Evolutionary conservation across 2,888 invertebrate genomes (phyloP), one percentile per base, ranked within the genome.

Genomic region (Stenchaetothrips biformis): DNA sequence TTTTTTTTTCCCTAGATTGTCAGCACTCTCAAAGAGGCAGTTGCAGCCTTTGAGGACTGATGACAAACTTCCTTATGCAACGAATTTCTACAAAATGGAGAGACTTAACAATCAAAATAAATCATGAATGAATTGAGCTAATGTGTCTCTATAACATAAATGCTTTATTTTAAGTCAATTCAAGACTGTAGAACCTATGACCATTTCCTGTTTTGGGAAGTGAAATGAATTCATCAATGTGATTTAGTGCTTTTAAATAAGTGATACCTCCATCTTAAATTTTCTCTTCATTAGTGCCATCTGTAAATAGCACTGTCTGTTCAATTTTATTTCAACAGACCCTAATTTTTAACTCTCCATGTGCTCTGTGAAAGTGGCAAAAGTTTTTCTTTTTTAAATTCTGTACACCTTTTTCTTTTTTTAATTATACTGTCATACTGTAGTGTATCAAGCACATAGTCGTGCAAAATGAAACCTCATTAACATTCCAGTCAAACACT

Each of bases 21-120:
- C 21, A 7, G 25, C 21, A 74, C 21, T 21, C 67, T 74, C 4
- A 74, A 74, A 25, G 67, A 74, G 1, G 67, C 67, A 74, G 67
- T 74, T n/a, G n/a, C 67, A 25, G 67, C 25, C 7, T 74, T 25
- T 74, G 67, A 74, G 25, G 67, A 74, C 25, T 74, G 67, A 74
- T 74, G 11, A 25, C 8, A 18, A 18, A 16, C 16, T 59, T 13
- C 18, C 13, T 0, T 74, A 25, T 74, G 25, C 67, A 74, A 74
- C 67, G 67, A 74, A 74, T 8, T 74, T 11, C 11, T 74, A 21
- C 21, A 21, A 21, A 74, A 25, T 21, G 25, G 13, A 21, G 8
- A 25, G 21, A 25, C 11, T 74, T 53, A 13, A 37, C 18, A 74
- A 74, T 74, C 67, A 74, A 74, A 74, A 74, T 74, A 25, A 25